Base-by-base conservation (phyloP, 2,113 vertebrate species). In the Cebus imitator region DNA sequence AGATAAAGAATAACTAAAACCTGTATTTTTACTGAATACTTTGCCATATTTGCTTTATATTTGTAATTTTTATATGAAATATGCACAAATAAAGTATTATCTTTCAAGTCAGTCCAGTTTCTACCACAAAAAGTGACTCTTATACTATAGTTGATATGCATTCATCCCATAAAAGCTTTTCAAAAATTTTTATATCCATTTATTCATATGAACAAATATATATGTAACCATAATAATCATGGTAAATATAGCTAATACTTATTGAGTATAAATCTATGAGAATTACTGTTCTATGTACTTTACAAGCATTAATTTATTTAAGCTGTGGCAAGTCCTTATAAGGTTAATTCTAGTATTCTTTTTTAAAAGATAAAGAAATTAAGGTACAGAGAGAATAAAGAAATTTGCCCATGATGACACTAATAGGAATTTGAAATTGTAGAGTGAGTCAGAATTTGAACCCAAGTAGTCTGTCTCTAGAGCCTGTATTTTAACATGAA, bases 181-280 rank as follows among this genome's bases (percentile, higher is more conserved):
- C 27, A 23, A 91, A 50, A 78, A 23, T 37, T 94, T 92, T 64
- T 14, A 32, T 64, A 64, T 32, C 61, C 27, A 32, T 64, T 68
- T 43, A 73, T 73, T 50, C n/a, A 66, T 66, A 85, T 90, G 25
- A 32, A 79, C 68, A 72, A 85, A 79, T 21, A 66, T 82, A 87
- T 25, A 87, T 76, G 52, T 4, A 95, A 85, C 32, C 40, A 81
- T 91, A 79, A 93, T 72, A 78, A 40, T 68, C 50, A 75, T 27
- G 57, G 25, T 75, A 75, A 81, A 95, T 95, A 84, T 68, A 85
- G 13, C n/a, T 82, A 48, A 76, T 48, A 90, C 78, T 82, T 82
- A 40, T 52, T 93, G 21, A 61, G 25, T 21, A 61, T 82, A 91
- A 82, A 89, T 61, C 9, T 70, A 50, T 90, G 23, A 82, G 76